Evolutionary conservation across 2,113 vertebrate species (phyloP).

Genomic region (Otus sunia): DNA sequence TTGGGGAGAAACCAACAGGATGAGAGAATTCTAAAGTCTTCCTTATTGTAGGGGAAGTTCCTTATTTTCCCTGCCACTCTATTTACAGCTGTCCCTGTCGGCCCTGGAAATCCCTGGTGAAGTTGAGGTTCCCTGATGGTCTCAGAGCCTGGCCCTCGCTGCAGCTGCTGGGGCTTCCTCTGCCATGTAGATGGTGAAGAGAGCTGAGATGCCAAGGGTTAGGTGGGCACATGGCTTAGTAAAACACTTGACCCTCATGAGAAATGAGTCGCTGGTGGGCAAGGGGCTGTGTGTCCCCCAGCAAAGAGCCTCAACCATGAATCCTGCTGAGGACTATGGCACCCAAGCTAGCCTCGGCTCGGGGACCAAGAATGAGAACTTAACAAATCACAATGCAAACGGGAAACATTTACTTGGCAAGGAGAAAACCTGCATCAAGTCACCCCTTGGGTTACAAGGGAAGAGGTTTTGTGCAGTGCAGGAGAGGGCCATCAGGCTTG

Average conservation of each 20-base stretch:
- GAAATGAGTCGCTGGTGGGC: not conserved
- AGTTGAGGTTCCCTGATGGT: fast-evolving
- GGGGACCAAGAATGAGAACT: not conserved
- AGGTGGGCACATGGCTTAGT: not conserved
- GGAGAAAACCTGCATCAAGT: not conserved
- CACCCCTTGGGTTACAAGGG: not conserved
- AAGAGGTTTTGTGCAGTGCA: not conserved
- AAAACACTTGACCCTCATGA: not conserved
- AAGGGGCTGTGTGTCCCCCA: fast-evolving
- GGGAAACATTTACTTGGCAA: not conserved
- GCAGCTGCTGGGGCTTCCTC: not conserved
- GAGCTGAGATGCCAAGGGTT: fast-evolving
- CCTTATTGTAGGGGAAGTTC: not conserved
- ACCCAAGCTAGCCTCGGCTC: not conserved
- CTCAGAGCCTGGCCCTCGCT: not conserved
- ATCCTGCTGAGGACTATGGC: fast-evolving
- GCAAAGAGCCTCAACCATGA: not conserved
- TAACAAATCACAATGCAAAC: not conserved
- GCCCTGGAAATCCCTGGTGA: not conserved
- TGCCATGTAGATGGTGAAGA: fast-evolving
- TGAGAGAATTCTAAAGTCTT: not conserved
- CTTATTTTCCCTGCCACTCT: not conserved
- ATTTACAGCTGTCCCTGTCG: not conserved
- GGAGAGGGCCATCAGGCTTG: not conserved
- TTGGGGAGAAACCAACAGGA: not conserved